A percentile compares a stretch with the other conserved stretches of the same genome.
Evolutionary conservation across 2,113 vertebrate species (phyloP).

Genomic region (Nematolebias whitei): DNA sequence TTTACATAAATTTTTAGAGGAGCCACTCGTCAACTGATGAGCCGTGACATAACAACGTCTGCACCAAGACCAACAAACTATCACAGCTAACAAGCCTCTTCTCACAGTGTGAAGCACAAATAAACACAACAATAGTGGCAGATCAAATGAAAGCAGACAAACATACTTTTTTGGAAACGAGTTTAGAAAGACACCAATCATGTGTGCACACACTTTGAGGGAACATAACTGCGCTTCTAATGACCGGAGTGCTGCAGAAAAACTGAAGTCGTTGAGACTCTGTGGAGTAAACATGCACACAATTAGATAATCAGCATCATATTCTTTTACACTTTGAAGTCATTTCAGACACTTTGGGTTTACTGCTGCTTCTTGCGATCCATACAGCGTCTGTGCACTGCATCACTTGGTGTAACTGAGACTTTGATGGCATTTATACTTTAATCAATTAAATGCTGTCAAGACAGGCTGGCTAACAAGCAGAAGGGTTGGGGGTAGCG

Average conservation of each 20-base stretch:
- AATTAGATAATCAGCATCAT: constrained; percentile 67
- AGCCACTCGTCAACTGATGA: constrained; percentile 54
- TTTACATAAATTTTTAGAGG: constrained; percentile 54
- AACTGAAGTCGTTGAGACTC: constrained; percentile 54
- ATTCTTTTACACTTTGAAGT: constrained; percentile 55
- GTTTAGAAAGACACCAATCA: constrained; percentile 32
- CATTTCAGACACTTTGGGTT: constrained; percentile 42
- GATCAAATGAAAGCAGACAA: constrained; percentile 59
- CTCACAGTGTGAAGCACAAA: constrained; percentile 38
- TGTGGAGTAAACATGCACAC: constrained; percentile 54
- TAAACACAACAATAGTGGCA: constrained; percentile 48
- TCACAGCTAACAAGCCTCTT: constrained; percentile 58
- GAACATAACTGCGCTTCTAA: constrained; percentile 51
- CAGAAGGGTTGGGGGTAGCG: constrained; percentile 9
- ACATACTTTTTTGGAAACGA: constrained; percentile 45
- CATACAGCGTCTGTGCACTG: constrained; percentile 29
- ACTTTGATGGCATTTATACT: constrained; percentile 52
- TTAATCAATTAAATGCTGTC: constrained; percentile 67
- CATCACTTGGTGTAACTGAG: constrained; percentile 41
- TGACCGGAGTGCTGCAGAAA: constrained; percentile 44
- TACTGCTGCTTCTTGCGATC: constrained; percentile 44
- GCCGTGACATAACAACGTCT: constrained; percentile 43
- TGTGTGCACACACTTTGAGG: constrained; percentile 7
- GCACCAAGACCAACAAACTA: constrained; percentile 59
- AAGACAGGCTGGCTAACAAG: constrained; percentile 60